Evolutionary conservation across 1,140 invertebrate species (phyloP), one percentile per base, ranked within the genome.

Genomic region (Akabosia matsudoensis): DNA sequence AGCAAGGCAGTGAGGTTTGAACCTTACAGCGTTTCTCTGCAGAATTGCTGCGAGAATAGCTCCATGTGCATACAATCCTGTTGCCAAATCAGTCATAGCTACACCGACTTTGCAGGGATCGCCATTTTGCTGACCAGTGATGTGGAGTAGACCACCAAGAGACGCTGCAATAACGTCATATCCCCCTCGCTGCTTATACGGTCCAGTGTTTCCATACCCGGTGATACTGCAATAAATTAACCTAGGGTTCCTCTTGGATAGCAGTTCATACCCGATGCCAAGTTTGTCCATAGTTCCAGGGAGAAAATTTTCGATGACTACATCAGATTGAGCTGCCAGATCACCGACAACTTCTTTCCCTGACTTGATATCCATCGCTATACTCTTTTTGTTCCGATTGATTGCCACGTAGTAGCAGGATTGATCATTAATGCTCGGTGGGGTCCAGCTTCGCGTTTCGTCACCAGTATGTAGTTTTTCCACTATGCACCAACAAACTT

Each of bases 91-190:
- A 0, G 94, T 98, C 77, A 97, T 89, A 0, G 97, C 95, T 0
- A 98, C 94, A 10, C 96, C 96, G 76, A 92, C 90, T 86, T 97
- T 97, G 79, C 93, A 94, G 0, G 97, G 97, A 33, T 91, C 90
- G 3, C 94, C 94, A 82, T 88, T 86, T 18, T 26, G 28, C 24
- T 92, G 89, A 0, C 97, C 97, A 0, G 97, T 99, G 24, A 96
- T 92, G 82, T 95, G 89, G 56, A 98, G 81, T 0, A 98, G 85
- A 0, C 97, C 97, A 16, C 95, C 96, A 74, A 96, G 87, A 0
- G 95, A 97, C 10, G 95, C 91, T 16, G 95, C 95, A 79, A 98
- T 96, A 0, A 97, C 93, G 87, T 99, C 97, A 86, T 97, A 98
- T 2, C 80, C 80, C 26, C 95, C 92, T 82, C 92, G 90, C 70